Conservation (phyloP, 2,888 invertebrate genomes). For the Drosophila yooni region DNA sequence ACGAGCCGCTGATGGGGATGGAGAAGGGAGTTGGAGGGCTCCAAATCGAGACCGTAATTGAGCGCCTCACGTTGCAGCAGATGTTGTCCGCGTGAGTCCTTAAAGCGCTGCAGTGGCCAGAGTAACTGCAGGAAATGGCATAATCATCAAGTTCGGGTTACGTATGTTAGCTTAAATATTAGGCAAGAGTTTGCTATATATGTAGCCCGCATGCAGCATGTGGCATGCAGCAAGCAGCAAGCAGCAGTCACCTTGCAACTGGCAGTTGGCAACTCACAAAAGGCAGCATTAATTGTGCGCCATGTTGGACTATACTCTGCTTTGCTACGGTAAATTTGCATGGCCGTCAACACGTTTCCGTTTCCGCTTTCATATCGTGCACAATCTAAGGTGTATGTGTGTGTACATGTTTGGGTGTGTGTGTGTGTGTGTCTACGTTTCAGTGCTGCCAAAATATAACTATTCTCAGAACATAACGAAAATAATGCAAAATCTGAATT, state of each 20-base stretch:
- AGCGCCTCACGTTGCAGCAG: conserved; percentile 86
- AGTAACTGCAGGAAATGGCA: conserved; percentile 87
- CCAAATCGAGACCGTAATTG: conserved; percentile 84
- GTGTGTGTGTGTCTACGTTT: conserved; percentile 21
- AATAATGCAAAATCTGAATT: background rate
- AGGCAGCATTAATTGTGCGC: conserved; percentile 19
- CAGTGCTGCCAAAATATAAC: conserved; percentile 2
- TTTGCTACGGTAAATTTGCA: conserved; percentile 52
- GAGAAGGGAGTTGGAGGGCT: conserved; percentile 47
- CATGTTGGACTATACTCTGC: conserved; percentile 25
- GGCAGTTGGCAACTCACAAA: background rate
- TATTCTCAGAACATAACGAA: background rate
- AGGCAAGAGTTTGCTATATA: conserved; percentile 12
- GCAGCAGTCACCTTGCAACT: background rate
- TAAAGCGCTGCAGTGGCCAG: conserved; percentile 92
- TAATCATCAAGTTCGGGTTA: conserved; percentile 26
- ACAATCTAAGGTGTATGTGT: background rate
- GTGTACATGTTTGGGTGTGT: background rate
- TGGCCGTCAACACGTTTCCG: conserved; percentile 60
- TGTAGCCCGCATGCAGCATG: conserved; percentile 19
- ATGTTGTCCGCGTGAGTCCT: conserved; percentile 90
- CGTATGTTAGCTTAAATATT: conserved; percentile 29
- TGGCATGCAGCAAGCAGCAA: conserved; percentile 27
- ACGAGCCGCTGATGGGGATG: conserved; percentile 45
- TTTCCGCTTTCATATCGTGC: conserved; percentile 60